Evolutionary conservation across 2,888 invertebrate species (phyloP).

Genomic region (Cataglyphis albicans): DNA sequence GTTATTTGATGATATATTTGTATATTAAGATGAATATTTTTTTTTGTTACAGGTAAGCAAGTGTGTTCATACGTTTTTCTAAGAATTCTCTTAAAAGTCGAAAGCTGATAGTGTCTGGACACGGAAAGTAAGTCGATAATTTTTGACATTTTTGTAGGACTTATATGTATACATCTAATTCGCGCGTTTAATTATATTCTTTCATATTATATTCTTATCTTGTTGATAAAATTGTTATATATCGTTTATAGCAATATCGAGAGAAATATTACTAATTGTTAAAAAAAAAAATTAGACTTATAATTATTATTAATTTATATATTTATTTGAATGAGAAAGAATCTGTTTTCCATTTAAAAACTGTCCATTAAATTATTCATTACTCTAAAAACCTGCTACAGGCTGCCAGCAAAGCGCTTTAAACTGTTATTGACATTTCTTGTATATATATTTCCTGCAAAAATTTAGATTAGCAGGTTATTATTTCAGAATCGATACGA

Average conservation of each 20-base stretch:
- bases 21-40: slow-evolving; percentile 1
- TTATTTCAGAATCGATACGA: not conserved
- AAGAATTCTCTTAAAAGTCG: not conserved
- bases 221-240: not conserved
- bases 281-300: not conserved
- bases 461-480: not conserved
- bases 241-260: not conserved
- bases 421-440: not conserved
- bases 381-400: not conserved
- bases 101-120: not conserved
- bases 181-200: slow-evolving; percentile 11
- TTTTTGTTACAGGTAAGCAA: slow-evolving; percentile 52
- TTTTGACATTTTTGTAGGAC: slow-evolving; percentile 3
- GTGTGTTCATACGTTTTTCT: not conserved
- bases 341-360: slow-evolving; percentile 9
- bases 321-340: not conserved
- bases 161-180: not conserved
- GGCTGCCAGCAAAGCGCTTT: not conserved
- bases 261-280: not conserved
- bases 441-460: not conserved
- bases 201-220: slow-evolving; percentile 14
- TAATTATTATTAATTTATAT: not conserved
- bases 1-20: not conserved
- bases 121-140: slow-evolving; percentile 35
- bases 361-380: not conserved